Conservation (phyloP, 1,140 invertebrate genomes). For the Parapsyche elsis region DNA sequence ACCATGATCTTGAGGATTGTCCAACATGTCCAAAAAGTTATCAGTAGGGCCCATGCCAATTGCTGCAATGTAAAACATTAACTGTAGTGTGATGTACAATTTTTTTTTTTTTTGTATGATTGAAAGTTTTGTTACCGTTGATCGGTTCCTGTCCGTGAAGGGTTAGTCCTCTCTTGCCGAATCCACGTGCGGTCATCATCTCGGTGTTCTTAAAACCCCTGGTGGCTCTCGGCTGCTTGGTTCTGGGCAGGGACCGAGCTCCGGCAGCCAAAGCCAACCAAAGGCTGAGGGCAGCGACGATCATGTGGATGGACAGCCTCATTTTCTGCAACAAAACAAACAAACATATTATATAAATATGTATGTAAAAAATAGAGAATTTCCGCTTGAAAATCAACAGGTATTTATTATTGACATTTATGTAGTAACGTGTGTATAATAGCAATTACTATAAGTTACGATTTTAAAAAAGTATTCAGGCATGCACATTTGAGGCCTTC, state of each 20-base stretch:
- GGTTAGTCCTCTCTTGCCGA: constrained; percentile 64
- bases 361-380: too few relatives aligned
- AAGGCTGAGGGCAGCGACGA: constrained; percentile 60
- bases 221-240: constrained; percentile 67
- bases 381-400: too few relatives aligned
- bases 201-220: constrained; percentile 70
- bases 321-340: constrained; percentile 43
- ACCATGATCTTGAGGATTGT: constrained; percentile 47
- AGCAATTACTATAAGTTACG: too few relatives aligned
- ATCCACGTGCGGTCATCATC: constrained; percentile 69
- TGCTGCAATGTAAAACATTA: constrained; percentile 35
- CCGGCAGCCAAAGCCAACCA: constrained; percentile 57
- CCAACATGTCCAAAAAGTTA: constrained; percentile 51
- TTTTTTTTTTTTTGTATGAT: too few relatives aligned
- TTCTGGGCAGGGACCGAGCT: constrained; percentile 59
- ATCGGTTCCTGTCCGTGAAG: constrained; percentile 40
- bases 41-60: constrained; percentile 47
- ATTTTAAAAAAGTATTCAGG: too few relatives aligned
- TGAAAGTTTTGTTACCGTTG: constrained; percentile 35
- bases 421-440: too few relatives aligned
- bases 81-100: background rate
- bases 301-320: constrained; percentile 51
- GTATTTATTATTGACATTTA: too few relatives aligned
- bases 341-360: background rate
- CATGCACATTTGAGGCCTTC: too few relatives aligned